These are phyloP conservation scores for Aphyosemion australe DNA, from an alignment of 2,113 vertebrate species.

Conservation along the genomic window DNA sequence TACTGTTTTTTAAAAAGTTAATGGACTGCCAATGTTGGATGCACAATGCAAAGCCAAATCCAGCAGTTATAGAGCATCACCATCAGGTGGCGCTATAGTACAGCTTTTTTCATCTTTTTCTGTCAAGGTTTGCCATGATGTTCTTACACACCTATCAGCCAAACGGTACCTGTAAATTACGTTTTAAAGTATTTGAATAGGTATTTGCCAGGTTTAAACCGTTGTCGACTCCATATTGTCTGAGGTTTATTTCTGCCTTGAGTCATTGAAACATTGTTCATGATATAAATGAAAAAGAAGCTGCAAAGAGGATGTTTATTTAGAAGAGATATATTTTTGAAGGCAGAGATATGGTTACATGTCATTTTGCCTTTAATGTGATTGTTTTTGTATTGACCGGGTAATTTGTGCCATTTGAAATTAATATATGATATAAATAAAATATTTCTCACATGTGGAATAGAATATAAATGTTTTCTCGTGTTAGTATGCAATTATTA, in stretches of 20 bases:
- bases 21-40: not conserved
- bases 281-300: constrained; percentile 3
- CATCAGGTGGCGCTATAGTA: constrained; percentile 65
- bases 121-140: not conserved
- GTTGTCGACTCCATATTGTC: not conserved
- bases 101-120: constrained; percentile 7
- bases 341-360: not conserved
- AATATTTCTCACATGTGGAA: too few relatives aligned
- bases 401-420: not conserved
- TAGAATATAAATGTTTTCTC: too few relatives aligned
- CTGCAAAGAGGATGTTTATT: constrained; percentile 2
- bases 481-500: too few relatives aligned
- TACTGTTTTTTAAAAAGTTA: constrained; percentile 17
- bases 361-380: constrained; percentile 15
- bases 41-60: constrained; percentile 15
- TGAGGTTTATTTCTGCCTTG: constrained; percentile 1
- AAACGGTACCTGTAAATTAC: constrained; percentile 3
- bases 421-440: too few relatives aligned
- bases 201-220: not conserved
- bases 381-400: not conserved
- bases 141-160: not conserved
- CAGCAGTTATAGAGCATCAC: constrained; percentile 14
- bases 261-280: not conserved
- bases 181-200: not conserved
- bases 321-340: constrained; percentile 14